Evolutionary conservation across 2,113 vertebrate species (phyloP).

Genomic region (Setophaga kirtlandii): DNA sequence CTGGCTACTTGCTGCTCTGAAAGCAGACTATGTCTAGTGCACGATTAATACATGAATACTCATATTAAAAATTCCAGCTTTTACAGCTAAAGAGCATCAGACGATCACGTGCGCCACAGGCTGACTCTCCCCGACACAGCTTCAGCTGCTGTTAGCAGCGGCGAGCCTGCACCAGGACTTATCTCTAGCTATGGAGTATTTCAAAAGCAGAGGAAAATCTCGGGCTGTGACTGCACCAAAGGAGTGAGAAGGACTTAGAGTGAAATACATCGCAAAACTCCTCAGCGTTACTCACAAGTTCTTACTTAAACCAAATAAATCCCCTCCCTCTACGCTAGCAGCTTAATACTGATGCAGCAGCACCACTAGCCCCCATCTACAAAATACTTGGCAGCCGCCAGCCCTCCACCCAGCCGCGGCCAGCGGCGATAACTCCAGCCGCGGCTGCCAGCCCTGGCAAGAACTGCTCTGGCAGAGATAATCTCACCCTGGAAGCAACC

Average conservation of each 20-base stretch:
- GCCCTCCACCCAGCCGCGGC: not conserved
- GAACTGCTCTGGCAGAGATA: not conserved
- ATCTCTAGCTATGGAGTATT: not conserved
- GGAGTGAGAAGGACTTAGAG: not conserved
- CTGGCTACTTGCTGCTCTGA: not conserved
- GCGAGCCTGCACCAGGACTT: not conserved
- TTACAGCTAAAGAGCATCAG: not conserved
- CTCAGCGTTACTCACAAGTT: not conserved
- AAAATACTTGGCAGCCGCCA: not conserved
- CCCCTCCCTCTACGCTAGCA: fast-evolving
- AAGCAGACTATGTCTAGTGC: not conserved
- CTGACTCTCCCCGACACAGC: not conserved
- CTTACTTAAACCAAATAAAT: not conserved
- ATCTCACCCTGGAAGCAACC: not conserved
- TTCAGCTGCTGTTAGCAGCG: not conserved
- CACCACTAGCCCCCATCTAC: not conserved
- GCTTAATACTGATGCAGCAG: not conserved
- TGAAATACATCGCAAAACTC: not conserved
- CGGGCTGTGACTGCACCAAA: not conserved
- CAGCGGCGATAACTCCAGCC: not conserved
- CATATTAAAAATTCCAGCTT: not conserved
- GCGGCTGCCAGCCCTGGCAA: not conserved
- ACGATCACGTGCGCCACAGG: not conserved
- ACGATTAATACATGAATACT: not conserved
- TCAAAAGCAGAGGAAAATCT: not conserved